These are phyloP conservation scores for Lerema accius DNA, from an alignment of 1,140 invertebrate species.

Conservation along the genomic window DNA sequence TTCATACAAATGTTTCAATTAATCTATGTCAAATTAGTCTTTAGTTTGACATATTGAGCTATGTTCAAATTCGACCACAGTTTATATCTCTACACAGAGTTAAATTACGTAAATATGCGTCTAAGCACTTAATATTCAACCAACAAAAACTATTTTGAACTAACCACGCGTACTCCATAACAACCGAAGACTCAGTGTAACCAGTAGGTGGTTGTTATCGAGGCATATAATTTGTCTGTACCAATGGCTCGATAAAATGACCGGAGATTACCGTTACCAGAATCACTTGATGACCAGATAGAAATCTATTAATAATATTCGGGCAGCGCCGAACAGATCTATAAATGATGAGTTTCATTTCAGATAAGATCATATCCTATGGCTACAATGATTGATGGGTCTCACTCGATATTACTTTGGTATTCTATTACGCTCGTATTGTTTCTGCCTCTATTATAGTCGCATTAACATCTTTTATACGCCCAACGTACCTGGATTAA, in stretches of 20 bases:
- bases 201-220: conserved; percentile 38
- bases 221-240: conserved; percentile 72
- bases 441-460: conserved; percentile 68
- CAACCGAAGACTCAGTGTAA: conserved; percentile 2
- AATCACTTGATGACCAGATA: conserved; percentile 77
- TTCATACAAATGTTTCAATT: no score
- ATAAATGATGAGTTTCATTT: conserved; percentile 82
- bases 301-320: conserved; percentile 80
- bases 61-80: no score
- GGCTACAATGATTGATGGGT: conserved; percentile 74
- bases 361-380: conserved; percentile 77
- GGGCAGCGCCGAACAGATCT: conserved; percentile 70
- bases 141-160: background rate
- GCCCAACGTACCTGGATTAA: conserved; percentile 4
- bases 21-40: no score
- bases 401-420: conserved; percentile 66
- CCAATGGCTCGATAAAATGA: conserved; percentile 70
- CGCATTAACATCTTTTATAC: conserved; percentile 62
- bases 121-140: no score
- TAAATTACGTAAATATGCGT: no score
- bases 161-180: background rate
- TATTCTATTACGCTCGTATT: conserved; percentile 76
- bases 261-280: conserved; percentile 68
- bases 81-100: no score
- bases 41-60: no score